Conservation (phyloP, 2,113 vertebrate genomes). For the Procavia capensis region DNA sequence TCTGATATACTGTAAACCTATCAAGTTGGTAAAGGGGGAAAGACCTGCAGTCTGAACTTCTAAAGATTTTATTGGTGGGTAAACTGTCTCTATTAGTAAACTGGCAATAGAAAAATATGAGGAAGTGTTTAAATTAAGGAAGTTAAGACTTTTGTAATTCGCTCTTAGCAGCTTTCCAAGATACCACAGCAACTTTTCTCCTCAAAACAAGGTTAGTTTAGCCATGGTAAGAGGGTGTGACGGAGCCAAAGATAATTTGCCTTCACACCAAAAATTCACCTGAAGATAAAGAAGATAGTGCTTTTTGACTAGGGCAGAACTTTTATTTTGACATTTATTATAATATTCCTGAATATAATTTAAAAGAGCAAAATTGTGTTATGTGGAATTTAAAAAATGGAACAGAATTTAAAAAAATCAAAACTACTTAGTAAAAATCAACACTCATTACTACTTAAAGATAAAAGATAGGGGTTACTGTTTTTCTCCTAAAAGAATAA, state of each 20-base stretch:
- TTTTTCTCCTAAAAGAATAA: neutral
- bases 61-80: neutral
- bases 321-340: neutral
- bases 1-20: neutral
- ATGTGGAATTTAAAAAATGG: neutral
- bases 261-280: constrained; percentile 26
- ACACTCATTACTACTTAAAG: constrained; percentile 18
- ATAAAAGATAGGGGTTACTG: neutral
- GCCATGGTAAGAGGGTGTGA: neutral
- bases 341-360: neutral
- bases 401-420: constrained; percentile 16
- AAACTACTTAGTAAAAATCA: neutral
- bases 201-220: constrained; percentile 16
- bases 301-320: neutral
- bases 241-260: neutral
- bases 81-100: neutral
- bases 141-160: constrained; percentile 24
- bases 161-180: neutral
- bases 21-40: neutral
- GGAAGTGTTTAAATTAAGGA: constrained; percentile 38
- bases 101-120: neutral
- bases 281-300: constrained; percentile 4
- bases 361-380: constrained; percentile 41
- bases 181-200: constrained; percentile 26
- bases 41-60: neutral